A percentile compares a stretch with the other conserved stretches of the same genome.
Conservation (phyloP, 1,140 invertebrate species). For the Panagrolaimus sp. region DNA sequence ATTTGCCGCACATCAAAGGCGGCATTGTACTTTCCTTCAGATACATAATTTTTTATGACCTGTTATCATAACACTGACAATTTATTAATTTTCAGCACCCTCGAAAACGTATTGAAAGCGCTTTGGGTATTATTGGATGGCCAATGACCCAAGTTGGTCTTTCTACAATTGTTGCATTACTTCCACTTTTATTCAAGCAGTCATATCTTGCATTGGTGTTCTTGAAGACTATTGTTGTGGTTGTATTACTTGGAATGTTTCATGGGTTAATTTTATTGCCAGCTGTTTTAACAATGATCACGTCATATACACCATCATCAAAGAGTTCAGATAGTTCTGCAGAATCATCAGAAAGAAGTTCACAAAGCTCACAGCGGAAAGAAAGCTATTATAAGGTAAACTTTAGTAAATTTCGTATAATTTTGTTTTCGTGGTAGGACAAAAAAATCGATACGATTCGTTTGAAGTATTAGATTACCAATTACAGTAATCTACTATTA, state of each 20-base stretch:
- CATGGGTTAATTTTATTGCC: slow-evolving; percentile 49
- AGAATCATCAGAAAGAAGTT: slow-evolving; percentile 40
- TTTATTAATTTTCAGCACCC: slow-evolving; percentile 39
- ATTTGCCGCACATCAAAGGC: no score
- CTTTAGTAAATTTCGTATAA: no score
- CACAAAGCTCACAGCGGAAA: slow-evolving; percentile 49
- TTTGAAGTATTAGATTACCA: no score
- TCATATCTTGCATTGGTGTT: slow-evolving; percentile 54
- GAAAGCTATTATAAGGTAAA: slow-evolving; percentile 48
- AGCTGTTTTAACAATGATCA: slow-evolving; percentile 44
- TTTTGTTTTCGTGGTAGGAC: no score
- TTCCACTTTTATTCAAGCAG: slow-evolving; percentile 51
- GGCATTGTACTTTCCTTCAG: no score
- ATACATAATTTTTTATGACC: no score
- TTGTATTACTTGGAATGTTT: slow-evolving; percentile 55
- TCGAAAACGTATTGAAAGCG: slow-evolving; percentile 40
- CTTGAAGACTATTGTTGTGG: slow-evolving; percentile 52
- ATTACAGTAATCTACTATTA: no score
- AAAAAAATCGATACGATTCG: no score
- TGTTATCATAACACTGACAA: neutral
- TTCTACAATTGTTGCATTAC: slow-evolving; percentile 53
- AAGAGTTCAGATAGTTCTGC: slow-evolving; percentile 20
- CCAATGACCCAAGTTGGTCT: slow-evolving; percentile 54
- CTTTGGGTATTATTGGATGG: slow-evolving; percentile 51
- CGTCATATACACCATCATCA: slow-evolving; percentile 21